phyloP scores from a whole-genome alignment of 2,888 invertebrate genomes.

The Vanessa cardui region DNA sequence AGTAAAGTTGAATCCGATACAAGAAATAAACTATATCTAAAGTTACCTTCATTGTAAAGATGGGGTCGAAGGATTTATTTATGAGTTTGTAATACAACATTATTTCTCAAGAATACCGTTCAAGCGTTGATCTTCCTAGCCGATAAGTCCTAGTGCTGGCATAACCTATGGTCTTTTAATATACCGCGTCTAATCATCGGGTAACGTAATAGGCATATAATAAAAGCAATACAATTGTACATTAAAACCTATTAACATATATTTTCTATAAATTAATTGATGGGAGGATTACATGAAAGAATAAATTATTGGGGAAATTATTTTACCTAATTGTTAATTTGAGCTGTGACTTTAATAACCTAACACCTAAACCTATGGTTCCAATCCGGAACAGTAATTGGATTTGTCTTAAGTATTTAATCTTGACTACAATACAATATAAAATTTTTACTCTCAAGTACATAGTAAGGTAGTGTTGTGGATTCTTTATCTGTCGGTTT shows the following conservation, averaged over 20 bases:
- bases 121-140: slow-evolving; percentile 38
- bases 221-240: slow-evolving; percentile 31
- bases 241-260: slow-evolving; percentile 9
- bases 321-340: too few species aligned
- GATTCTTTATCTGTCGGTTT: too few species aligned
- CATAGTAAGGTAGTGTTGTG: too few species aligned
- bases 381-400: too few species aligned
- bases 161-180: slow-evolving; percentile 48
- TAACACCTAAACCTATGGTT: too few species aligned
- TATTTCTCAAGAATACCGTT: slow-evolving; percentile 46
- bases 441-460: too few species aligned
- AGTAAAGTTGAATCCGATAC: slow-evolving; percentile 7
- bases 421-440: too few species aligned
- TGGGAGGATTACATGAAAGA: not conserved
- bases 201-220: slow-evolving; percentile 35
- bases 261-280: slow-evolving; percentile 4
- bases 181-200: slow-evolving; percentile 42
- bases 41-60: slow-evolving; percentile 31
- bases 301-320: too few species aligned
- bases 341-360: too few species aligned
- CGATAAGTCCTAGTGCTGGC: slow-evolving; percentile 45
- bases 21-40: slow-evolving; percentile 33
- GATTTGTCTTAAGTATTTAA: too few species aligned
- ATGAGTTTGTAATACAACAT: slow-evolving; percentile 43
- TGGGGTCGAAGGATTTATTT: slow-evolving; percentile 38